phyloP scores from a whole-genome alignment of 2,888 invertebrate genomes.

The Pristionchus exspectatus region DNA sequence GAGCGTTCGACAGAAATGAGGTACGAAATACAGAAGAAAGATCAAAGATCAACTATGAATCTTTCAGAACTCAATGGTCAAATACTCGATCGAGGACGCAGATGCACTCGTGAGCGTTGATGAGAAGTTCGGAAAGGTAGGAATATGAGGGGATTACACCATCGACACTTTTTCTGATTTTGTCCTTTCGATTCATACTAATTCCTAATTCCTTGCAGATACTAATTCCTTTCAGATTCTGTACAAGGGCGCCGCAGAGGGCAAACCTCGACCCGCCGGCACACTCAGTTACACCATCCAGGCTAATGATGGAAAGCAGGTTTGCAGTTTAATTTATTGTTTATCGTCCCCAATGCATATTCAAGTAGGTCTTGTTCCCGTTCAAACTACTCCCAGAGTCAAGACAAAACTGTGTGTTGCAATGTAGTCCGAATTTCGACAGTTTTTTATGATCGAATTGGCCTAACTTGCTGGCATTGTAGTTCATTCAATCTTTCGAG shows the following conservation, averaged over 20 bases:
- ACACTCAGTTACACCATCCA: constrained; percentile 27
- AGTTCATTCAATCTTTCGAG: not conserved
- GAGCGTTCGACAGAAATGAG: constrained; percentile 53
- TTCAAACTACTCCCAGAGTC: not conserved
- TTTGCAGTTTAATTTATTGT: not conserved
- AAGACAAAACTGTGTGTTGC: not conserved
- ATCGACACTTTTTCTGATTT: no score
- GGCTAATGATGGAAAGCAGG: constrained; percentile 53
- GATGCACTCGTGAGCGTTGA: constrained; percentile 45
- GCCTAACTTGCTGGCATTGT: not conserved
- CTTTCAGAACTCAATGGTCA: constrained; percentile 46
- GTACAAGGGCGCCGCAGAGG: not conserved
- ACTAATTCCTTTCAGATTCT: constrained; percentile 2
- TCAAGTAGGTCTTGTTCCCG: no score
- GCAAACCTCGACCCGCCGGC: not conserved
- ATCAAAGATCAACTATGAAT: not conserved
- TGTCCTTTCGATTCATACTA: no score
- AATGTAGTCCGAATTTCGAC: no score
- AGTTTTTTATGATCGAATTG: no score
- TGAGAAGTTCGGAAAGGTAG: constrained; percentile 40
- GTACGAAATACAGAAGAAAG: not conserved
- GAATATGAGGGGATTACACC: not conserved
- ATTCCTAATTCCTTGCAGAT: no score
- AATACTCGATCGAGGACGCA: constrained; percentile 40
- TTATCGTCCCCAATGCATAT: not conserved